Evolutionary conservation across 2,797 vertebrate genomes (phyloP), one percentile per base, ranked within the genome.

Genomic region (Caiman crocodilus): DNA sequence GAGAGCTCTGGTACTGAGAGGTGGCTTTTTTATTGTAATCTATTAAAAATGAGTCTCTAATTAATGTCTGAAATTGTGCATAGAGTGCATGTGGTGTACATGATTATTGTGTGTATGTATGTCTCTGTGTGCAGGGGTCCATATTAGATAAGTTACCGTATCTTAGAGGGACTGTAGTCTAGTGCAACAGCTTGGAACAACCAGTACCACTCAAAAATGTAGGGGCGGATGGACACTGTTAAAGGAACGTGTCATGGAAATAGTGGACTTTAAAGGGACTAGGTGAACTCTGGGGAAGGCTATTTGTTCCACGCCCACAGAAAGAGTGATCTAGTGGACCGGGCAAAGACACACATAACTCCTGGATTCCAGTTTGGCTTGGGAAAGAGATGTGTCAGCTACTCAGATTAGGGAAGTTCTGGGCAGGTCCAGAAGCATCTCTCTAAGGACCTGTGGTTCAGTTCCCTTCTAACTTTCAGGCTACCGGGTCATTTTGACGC

Each of bases 21-120:
- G 16, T 30, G 55, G 20, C 80, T 76, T 50, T 85, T 92, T 84
- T 23, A 5, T 42, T 25, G 57, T 79, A 64, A 32, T 83, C 74
- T 81, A 71, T 18, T 79, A 71, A 92, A 95, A 88, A 9, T 7
- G 78, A 75, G 79, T 6, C 42, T 92, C 79, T 81, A 60, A 42
- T 79, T 90, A 93, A 28, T 65, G n/a, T 73, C 79, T 59, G 83
- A 63, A 42, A 26, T 80, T 35, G 30, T 75, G 55, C 32, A 77
- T 67, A 35, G 56, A 88, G 26, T 59, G 11, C 17, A 6, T 8
- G n/a, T 30, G 64, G 30, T 67, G 17, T 67, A 67, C n/a, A 28
- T 67, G 42, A 30, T 20, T 67, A 18, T 67, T 67, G 17, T n/a
- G n/a, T 65, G n/a, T 14, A 15, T 30, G n/a, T 6, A 10, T 21